These are phyloP conservation scores for Drosophila demipolita DNA, from an alignment of 2,888 invertebrate genomes.

Conservation along the genomic window DNA sequence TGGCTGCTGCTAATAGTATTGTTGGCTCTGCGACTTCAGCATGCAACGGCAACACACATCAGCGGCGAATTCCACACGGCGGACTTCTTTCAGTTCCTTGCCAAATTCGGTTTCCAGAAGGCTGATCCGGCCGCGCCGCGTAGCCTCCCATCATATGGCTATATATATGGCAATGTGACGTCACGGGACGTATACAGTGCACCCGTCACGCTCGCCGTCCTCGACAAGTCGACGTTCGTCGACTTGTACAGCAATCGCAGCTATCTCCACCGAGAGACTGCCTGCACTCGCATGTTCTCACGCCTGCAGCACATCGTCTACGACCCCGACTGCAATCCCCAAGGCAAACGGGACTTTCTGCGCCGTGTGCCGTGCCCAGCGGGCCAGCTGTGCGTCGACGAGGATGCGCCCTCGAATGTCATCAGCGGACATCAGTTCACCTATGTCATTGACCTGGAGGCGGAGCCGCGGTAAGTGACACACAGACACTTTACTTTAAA, in stretches of 20 bases:
- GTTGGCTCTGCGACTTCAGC: conserved; percentile 24
- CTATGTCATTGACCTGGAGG: conserved; percentile 94
- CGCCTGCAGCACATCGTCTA: conserved; percentile 93
- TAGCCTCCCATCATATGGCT: conserved; percentile 92
- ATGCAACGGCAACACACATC: conserved; percentile 86
- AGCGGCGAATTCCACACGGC: conserved; percentile 88
- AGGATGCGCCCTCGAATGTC: conserved; percentile 93
- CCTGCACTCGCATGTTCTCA: conserved; percentile 95
- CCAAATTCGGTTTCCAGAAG: conserved; percentile 98
- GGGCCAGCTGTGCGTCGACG: conserved; percentile 92
- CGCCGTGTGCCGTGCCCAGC: conserved; percentile 93
- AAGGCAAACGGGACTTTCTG: conserved; percentile 88
- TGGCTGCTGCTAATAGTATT: conserved; percentile 43
- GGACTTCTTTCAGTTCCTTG: conserved; percentile 95
- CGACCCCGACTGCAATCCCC: conserved; percentile 91
- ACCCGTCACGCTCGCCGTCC: conserved; percentile 93
- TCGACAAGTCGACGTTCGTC: conserved; percentile 94
- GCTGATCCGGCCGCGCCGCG: conserved; percentile 92
- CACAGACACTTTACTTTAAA: conserved; percentile 16
- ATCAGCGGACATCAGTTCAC: conserved; percentile 96
- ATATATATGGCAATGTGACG: conserved; percentile 98
- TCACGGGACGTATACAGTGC: conserved; percentile 88
- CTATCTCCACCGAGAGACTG: conserved; percentile 88
- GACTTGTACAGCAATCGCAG: conserved; percentile 94
- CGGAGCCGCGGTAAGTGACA: conserved; percentile 91